Conservation (phyloP, 2,797 vertebrate species). For the Sebastiscus albofasciatus region DNA sequence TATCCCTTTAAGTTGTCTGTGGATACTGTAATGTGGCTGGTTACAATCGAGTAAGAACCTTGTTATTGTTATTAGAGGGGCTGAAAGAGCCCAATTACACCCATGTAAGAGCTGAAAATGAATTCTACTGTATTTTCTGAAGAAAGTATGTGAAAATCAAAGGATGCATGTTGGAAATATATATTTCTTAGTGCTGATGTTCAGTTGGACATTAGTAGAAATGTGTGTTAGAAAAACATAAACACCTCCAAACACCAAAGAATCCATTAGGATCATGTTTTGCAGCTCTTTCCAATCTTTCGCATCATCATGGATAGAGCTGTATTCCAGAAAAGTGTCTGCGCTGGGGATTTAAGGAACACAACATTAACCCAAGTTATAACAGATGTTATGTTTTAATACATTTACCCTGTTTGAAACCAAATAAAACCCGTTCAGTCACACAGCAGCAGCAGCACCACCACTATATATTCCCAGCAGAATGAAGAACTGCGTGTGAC, state of each 20-base stretch:
- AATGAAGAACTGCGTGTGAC: conserved; percentile 8
- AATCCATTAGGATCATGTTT: not conserved
- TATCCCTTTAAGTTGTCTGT: not conserved
- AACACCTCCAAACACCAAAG: not conserved
- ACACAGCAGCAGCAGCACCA: not conserved
- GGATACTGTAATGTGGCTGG: not conserved
- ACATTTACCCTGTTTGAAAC: not conserved
- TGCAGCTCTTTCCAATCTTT: conserved; percentile 7
- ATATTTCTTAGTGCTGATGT: not conserved
- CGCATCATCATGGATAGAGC: not conserved
- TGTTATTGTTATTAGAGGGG: not conserved
- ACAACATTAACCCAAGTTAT: not conserved
- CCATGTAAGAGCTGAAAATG: not conserved
- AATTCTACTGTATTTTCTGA: not conserved
- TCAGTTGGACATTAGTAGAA: not conserved
- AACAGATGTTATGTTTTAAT: not conserved
- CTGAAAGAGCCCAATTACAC: not conserved
- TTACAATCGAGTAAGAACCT: not conserved
- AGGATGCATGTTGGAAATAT: not conserved
- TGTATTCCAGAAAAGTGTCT: not conserved
- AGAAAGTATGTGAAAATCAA: not conserved
- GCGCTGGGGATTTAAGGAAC: not conserved
- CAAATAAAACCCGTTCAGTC: not conserved
- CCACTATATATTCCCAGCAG: conserved; percentile 11
- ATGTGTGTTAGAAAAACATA: not conserved